Base-by-base conservation (phyloP, 2,113 vertebrate species). In the Aphyosemion australe region DNA sequence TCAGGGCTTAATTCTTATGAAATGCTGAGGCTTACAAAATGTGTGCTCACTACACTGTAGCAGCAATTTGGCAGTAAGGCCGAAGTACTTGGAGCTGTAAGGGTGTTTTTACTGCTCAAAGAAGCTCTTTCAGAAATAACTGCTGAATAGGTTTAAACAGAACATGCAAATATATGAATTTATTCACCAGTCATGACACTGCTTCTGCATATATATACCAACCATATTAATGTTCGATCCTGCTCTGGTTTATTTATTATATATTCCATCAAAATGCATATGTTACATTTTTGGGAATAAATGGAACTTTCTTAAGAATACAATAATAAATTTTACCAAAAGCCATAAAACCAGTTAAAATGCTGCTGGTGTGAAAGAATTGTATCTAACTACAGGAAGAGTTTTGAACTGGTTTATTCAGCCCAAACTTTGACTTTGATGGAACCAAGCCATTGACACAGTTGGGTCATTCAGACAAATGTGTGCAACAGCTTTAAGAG, bases 41-140 rank as follows among this genome's bases (percentile, higher is more conserved):
- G 18, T 74, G 49, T 49, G 43, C 43, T 63, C 43, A 31, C 52
- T 55, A 50, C 32, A 61, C 16, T 37, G 34, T 2, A 31, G 41
- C 65, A 14, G 39, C 42, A 61, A 16, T 61, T 39, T 41, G 61
- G 50, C 52, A 61, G 73, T 34, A 32, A 57, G 41, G 26, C 0
- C 50, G 47, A 13, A 21, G 7, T 37, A 37, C 19, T 51, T n/a
- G 6, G 31, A 21, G 26, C 2, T 39, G 49, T 21, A 55, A 47
- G 65, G 46, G 47, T 68, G 31, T 63, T 34, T 61, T 39, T 9
- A 13, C 32, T 16, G 18, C 14, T 70, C 32, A 60, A 53, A 66
- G 48, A 49, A 21, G 37, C 41, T 62, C 42, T 11, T 57, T 41
- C 20, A 63, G 53, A 39, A 68, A 61, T 51, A 49, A 18, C 32